A percentile compares a stretch with the other conserved stretches of the same genome.
phyloP scores from a whole-genome alignment of 2,113 vertebrate species.

The Centropristis striata region DNA sequence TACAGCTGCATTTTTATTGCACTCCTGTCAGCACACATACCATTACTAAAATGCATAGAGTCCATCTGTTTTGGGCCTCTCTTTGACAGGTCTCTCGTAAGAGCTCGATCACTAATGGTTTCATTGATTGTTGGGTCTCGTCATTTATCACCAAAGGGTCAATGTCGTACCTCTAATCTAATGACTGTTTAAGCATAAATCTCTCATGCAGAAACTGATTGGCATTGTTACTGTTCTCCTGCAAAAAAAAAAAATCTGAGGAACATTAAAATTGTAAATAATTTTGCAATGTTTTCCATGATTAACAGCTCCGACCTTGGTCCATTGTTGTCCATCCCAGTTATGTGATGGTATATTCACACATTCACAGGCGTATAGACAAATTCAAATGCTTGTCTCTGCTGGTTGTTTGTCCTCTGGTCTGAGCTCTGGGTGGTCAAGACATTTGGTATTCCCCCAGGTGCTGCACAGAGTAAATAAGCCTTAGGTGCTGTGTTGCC shows the following conservation, averaged over 20 bases:
- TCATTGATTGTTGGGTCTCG: constrained; percentile 70
- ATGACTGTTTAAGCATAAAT: constrained; percentile 52
- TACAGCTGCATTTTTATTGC: neutral
- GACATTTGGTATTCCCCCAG: constrained; percentile 41
- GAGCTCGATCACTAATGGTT: constrained; percentile 55
- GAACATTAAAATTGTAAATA: neutral
- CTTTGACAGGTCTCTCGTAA: constrained; percentile 34
- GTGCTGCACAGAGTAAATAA: constrained; percentile 55
- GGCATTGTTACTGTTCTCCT: neutral
- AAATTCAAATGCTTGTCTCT: neutral
- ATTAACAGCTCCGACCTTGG: neutral
- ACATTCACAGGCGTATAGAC: neutral
- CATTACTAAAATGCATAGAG: constrained; percentile 49
- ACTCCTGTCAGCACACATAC: constrained; percentile 25
- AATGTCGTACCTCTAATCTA: constrained; percentile 38
- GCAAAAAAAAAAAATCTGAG: neutral
- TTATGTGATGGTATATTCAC: neutral
- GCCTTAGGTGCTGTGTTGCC: constrained; percentile 35
- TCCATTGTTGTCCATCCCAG: neutral
- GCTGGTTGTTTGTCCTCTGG: constrained; percentile 39
- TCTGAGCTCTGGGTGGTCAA: constrained; percentile 11
- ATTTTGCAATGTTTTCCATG: constrained; percentile 2
- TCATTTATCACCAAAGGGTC: constrained; percentile 68
- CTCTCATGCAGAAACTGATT: constrained; percentile 12
- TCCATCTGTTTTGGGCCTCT: constrained; percentile 42